Conservation (phyloP, 1,140 invertebrate species). For the Macrosteles quadrilineatus region DNA sequence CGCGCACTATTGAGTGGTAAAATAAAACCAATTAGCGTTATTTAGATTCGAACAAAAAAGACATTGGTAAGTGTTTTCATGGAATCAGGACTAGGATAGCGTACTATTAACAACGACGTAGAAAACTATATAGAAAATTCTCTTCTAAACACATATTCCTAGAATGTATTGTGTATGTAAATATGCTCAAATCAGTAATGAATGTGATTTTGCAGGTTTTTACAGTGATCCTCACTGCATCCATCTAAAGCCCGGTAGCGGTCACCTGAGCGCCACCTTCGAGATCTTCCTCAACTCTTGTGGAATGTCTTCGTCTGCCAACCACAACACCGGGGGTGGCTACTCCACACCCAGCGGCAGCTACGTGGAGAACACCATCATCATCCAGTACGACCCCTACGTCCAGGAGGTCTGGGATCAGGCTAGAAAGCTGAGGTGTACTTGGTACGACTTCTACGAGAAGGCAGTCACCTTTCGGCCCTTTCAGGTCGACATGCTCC, state of each 20-base stretch:
- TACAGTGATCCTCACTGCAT: constrained; percentile 92
- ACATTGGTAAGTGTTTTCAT: too few species aligned
- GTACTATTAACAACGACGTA: too few species aligned
- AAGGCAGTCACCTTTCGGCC: constrained; percentile 93
- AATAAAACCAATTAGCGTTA: too few species aligned
- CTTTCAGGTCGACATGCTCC: constrained; percentile 94
- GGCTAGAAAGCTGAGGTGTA: constrained; percentile 87
- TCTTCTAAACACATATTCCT: too few species aligned
- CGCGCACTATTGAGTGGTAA: too few species aligned
- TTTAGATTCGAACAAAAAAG: too few species aligned
- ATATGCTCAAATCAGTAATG: too few species aligned
- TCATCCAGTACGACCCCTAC: constrained; percentile 92
- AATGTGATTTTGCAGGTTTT: constrained; percentile 39
- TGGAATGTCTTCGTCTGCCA: constrained; percentile 88
- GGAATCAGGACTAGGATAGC: too few species aligned
- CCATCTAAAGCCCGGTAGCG: constrained; percentile 83
- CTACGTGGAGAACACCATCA: constrained; percentile 93
- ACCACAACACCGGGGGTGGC: constrained; percentile 80
- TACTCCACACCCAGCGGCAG: constrained; percentile 85
- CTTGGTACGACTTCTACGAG: constrained; percentile 95
- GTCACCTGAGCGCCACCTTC: constrained; percentile 82
- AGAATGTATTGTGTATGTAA: too few species aligned
- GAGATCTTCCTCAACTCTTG: constrained; percentile 90
- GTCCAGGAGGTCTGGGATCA: constrained; percentile 97
- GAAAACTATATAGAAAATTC: too few species aligned